Evolutionary conservation across 1,140 invertebrate species (phyloP).

Genomic region (Gryon sp.): DNA sequence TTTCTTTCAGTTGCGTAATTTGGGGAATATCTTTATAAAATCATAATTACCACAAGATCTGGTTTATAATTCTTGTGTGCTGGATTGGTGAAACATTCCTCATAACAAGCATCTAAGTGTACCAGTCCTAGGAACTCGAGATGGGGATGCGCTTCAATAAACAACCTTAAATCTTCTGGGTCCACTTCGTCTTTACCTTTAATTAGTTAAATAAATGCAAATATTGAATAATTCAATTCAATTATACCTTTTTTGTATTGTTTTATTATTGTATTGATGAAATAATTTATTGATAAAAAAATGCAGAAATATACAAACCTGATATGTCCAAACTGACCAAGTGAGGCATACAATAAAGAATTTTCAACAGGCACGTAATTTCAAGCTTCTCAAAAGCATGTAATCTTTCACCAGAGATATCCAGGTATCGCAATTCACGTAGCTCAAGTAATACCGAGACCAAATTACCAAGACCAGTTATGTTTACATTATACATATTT

Average conservation of each 20-base stretch:
- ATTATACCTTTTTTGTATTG: neutral
- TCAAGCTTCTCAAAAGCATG: conserved; percentile 79
- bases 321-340: conserved; percentile 86
- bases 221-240: conserved; percentile 9
- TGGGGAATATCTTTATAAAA: too few relatives aligned
- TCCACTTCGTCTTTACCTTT: conserved; percentile 81
- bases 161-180: conserved; percentile 78
- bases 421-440: conserved; percentile 82
- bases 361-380: conserved; percentile 79
- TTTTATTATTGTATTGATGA: neutral
- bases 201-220: conserved; percentile 20
- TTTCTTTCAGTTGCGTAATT: too few relatives aligned
- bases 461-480: conserved; percentile 77
- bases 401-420: conserved; percentile 83
- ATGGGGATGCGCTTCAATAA: conserved; percentile 79
- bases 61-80: conserved; percentile 76
- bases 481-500: conserved; percentile 84
- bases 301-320: conserved; percentile 79
- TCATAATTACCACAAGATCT: conserved; percentile 76
- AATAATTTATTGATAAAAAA: conserved; percentile 7
- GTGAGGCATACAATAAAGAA: conserved; percentile 81
- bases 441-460: conserved; percentile 82
- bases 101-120: conserved; percentile 82
- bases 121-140: conserved; percentile 84
- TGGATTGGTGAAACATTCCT: conserved; percentile 81